Conservation (phyloP, 2,113 vertebrate genomes). For the Megaleporinus macrocephalus region DNA sequence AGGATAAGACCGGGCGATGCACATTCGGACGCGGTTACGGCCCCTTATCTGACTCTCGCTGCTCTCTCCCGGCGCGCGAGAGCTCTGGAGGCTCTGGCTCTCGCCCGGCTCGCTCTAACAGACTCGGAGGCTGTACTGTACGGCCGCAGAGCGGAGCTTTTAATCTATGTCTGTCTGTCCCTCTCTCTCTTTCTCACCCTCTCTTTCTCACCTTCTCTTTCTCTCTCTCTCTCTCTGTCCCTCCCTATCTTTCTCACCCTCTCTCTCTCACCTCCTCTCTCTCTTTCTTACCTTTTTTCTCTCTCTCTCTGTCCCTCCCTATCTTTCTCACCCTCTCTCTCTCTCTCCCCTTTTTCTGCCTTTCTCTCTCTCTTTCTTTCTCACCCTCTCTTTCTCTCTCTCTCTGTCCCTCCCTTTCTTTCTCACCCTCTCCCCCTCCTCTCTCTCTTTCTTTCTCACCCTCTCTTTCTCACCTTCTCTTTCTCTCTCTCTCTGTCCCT, state of each 20-base stretch:
- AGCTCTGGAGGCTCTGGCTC: conserved; percentile 59
- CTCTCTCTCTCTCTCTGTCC: no score
- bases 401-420: no score
- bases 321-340: background rate
- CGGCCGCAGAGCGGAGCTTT: conserved; percentile 73
- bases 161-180: conserved; percentile 72
- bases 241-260: no score
- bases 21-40: conserved; percentile 67
- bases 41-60: conserved; percentile 51
- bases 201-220: background rate
- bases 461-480: background rate
- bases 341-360: background rate
- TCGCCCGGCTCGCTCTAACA: conserved; percentile 66
- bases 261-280: no score
- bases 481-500: no score
- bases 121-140: conserved; percentile 78
- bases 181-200: background rate
- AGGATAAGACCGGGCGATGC: conserved; percentile 62
- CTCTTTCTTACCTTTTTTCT: background rate
- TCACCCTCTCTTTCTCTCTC: no score
- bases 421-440: no score
- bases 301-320: background rate
- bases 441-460: background rate
- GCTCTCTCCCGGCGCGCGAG: conserved; percentile 39
- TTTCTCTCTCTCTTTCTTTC: background rate